phyloP scores from a whole-genome alignment of 2,797 vertebrate species.

The Orientallactaga sibirica region DNA sequence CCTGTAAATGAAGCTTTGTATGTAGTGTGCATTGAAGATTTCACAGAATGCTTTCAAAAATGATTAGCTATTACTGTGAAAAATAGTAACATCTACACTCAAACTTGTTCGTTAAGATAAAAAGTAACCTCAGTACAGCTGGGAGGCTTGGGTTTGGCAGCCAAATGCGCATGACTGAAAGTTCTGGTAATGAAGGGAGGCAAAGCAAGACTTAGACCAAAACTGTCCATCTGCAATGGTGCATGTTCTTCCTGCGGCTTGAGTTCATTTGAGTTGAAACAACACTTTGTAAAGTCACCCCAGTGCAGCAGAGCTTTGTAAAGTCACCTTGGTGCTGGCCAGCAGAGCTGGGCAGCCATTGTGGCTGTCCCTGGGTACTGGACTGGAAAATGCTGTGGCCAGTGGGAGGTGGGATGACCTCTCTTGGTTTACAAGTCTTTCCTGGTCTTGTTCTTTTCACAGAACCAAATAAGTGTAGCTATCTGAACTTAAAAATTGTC shows the following conservation, averaged over 20 bases:
- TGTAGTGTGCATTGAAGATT: conserved; percentile 36
- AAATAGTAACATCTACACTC: background rate
- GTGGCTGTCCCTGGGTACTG: background rate
- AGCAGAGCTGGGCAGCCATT: background rate
- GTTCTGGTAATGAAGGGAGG: background rate
- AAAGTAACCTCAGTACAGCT: background rate
- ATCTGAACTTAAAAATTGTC: conserved; percentile 51
- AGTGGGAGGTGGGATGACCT: conserved; percentile 45
- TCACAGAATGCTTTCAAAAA: background rate
- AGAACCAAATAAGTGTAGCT: conserved; percentile 46
- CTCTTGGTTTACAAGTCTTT: conserved; percentile 73
- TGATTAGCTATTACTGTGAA: background rate
- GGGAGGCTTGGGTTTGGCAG: background rate
- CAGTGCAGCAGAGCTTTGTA: background rate
- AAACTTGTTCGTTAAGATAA: conserved; percentile 5
- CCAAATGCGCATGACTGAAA: background rate
- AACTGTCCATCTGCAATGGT: conserved; percentile 73
- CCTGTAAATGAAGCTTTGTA: background rate
- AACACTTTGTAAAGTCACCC: conserved; percentile 72
- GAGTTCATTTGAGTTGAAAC: conserved; percentile 76
- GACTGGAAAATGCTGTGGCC: background rate
- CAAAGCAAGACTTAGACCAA: conserved; percentile 50
- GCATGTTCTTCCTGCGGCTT: conserved; percentile 71
- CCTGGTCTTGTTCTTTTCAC: conserved; percentile 56
- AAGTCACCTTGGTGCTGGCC: conserved; percentile 46